phyloP scores from a whole-genome alignment of 2,797 vertebrate genomes.

The Tolypeutes matacus region DNA sequence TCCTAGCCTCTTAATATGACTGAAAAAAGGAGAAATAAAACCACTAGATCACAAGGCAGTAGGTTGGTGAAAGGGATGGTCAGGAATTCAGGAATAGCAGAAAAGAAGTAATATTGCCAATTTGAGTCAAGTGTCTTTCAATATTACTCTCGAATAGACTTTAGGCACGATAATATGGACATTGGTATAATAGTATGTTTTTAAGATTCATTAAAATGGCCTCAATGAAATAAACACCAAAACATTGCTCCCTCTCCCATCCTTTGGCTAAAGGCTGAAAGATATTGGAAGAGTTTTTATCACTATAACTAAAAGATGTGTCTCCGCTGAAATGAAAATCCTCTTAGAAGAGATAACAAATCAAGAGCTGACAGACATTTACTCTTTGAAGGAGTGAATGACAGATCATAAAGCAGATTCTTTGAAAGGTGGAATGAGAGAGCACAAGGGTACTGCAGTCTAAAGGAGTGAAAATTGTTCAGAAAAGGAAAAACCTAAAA shows the following conservation, averaged over 20 bases:
- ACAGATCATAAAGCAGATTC: background rate
- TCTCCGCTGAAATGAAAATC: background rate
- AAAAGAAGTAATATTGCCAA: background rate
- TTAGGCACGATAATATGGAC: background rate
- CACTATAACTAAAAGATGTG: background rate
- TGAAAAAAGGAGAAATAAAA: background rate
- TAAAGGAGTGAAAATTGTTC: background rate
- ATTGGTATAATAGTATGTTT: background rate
- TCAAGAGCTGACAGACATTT: background rate
- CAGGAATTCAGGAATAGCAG: constrained; percentile 8
- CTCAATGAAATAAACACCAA: background rate
- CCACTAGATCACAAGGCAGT: background rate
- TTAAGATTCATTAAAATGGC: background rate
- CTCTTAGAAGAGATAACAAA: background rate
- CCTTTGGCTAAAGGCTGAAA: background rate
- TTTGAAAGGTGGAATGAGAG: background rate
- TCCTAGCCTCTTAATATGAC: background rate
- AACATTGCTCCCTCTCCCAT: background rate
- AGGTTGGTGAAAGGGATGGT: background rate
- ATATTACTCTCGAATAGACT: background rate
- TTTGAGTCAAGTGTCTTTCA: background rate
- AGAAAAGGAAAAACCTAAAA: background rate
- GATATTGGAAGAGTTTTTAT: background rate
- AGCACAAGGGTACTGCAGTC: background rate
- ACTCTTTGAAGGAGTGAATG: constrained; percentile 10